Evolutionary conservation across 1,140 invertebrate genomes (phyloP), one percentile per base, ranked within the genome.

Genomic region (Hylyphantes graminicola): DNA sequence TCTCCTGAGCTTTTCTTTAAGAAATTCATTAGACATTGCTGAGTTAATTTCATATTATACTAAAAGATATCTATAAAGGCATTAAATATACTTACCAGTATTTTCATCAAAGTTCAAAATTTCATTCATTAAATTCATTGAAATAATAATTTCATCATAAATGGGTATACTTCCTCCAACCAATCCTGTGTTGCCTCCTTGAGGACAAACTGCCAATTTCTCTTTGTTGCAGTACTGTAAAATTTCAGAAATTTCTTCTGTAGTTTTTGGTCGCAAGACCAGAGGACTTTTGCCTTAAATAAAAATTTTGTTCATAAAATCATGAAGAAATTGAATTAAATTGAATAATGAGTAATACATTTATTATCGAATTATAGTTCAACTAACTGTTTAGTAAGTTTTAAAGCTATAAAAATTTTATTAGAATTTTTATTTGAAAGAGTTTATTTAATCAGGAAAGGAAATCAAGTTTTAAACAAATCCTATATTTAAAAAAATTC

Each of bases 71-170:
- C 35, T 35, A 35, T 35, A 5, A 35, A 35, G 35, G 35, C 35
- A 35, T 35, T 35, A 35, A 35, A 35, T 17, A 61, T 17, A 17
- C 12, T 85, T 87, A 94, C 97, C 96, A 89, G 95, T 93, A 48
- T 94, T 89, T 88, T 94, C 92, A 91, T 99, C 95, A 54, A 98
- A 91, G 73, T 92, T 92, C 17, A 96, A 93, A 79, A 99, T 93
- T 88, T 95, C 92, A 89, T 99, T 97, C 93, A 99, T 95, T 5
- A 96, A 91, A 61, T 92, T 91, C 85, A 95, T 94, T 9, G 94
- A 97, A 0, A 99, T 85, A 13, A 99, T 93, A 78, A 99, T 93
- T 92, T 99, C 98, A 91, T 99, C 98, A 91, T 97, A 98, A 15
- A 99, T 96, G 1, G 98, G 98, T 11, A 97, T 95, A 87, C 94